Evolutionary conservation across 2,888 invertebrate genomes (phyloP).

Genomic region (Mesopsocus fuscifrons): DNA sequence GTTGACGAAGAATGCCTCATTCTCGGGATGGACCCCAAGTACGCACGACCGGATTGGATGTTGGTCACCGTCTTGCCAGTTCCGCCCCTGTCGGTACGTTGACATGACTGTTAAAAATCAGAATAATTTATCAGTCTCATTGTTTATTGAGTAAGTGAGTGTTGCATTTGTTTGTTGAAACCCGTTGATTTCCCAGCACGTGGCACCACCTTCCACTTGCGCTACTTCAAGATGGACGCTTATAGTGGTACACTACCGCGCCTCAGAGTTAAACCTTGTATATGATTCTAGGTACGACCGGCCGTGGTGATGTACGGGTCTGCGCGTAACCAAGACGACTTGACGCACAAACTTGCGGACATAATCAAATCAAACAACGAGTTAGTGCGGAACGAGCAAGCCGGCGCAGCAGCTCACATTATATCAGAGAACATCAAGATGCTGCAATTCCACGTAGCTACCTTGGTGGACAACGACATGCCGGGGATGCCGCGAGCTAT

Average conservation of each 20-base stretch:
- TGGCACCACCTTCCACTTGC: too few species aligned
- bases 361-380: slow-evolving; percentile 98
- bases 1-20: slow-evolving; percentile 89
- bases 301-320: slow-evolving; percentile 99
- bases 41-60: slow-evolving; percentile 99
- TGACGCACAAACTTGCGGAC: slow-evolving; percentile 96
- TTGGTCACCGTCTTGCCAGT: slow-evolving; percentile 93
- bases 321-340: slow-evolving; percentile 92
- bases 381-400: slow-evolving; percentile 80
- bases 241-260: too few species aligned
- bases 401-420: slow-evolving; percentile 95
- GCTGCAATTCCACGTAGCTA: slow-evolving; percentile 97
- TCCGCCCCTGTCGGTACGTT: slow-evolving; percentile 70
- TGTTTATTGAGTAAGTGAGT: too few species aligned
- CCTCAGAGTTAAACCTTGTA: too few species aligned
- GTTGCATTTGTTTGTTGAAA: too few species aligned
- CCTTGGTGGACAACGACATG: slow-evolving; percentile 96
- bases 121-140: too few species aligned
- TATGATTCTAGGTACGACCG: slow-evolving; percentile 36
- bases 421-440: slow-evolving; percentile 92
- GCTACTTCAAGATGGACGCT: too few species aligned
- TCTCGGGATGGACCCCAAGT: slow-evolving; percentile 90
- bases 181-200: too few species aligned
- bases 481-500: slow-evolving; percentile 95
- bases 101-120: too few species aligned